Evolutionary conservation across 1,140 invertebrate species (phyloP).

Genomic region (Anadara kagoshimensis): DNA sequence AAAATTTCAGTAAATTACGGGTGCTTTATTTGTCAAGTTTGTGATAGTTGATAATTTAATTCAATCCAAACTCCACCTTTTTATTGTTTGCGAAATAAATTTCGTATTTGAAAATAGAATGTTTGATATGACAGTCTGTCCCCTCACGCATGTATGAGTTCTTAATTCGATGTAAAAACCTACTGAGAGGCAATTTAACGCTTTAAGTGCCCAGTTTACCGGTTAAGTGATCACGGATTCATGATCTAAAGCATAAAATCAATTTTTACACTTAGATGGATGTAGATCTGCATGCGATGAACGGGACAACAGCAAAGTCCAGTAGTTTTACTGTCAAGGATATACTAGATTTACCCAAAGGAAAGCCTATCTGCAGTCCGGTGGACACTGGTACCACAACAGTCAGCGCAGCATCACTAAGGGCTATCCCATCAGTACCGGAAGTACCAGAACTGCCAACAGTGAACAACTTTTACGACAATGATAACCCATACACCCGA

Average conservation of each 20-base stretch:
- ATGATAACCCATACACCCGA: conserved; percentile 66
- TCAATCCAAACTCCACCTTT: too few relatives aligned
- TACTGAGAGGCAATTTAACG: conserved; percentile 37
- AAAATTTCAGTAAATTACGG: too few relatives aligned
- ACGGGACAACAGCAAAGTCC: conserved; percentile 45
- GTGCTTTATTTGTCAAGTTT: too few relatives aligned
- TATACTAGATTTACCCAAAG: conserved; percentile 66
- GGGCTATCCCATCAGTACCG: conserved; percentile 45
- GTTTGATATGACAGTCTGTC: conserved; percentile 32
- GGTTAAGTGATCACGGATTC: conserved; percentile 34
- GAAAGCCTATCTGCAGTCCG: conserved; percentile 47
- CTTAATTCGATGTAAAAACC: conserved; percentile 35
- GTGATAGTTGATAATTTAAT: too few relatives aligned
- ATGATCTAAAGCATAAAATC: conserved; percentile 44
- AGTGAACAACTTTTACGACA: conserved; percentile 54
- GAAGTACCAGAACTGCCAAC: conserved; percentile 44
- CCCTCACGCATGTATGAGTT: conserved; percentile 36
- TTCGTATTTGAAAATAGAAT: conserved; percentile 14
- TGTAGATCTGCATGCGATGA: conserved; percentile 59
- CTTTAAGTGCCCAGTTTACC: conserved; percentile 44
- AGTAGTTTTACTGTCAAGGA: conserved; percentile 68
- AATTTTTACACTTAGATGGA: conserved; percentile 58
- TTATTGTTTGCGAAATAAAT: too few relatives aligned
- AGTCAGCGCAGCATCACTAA: conserved; percentile 38
- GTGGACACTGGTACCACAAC: conserved; percentile 39